These are phyloP conservation scores for Spea bombifrons DNA, from an alignment of 2,113 vertebrate genomes.

Conservation along the genomic window DNA sequence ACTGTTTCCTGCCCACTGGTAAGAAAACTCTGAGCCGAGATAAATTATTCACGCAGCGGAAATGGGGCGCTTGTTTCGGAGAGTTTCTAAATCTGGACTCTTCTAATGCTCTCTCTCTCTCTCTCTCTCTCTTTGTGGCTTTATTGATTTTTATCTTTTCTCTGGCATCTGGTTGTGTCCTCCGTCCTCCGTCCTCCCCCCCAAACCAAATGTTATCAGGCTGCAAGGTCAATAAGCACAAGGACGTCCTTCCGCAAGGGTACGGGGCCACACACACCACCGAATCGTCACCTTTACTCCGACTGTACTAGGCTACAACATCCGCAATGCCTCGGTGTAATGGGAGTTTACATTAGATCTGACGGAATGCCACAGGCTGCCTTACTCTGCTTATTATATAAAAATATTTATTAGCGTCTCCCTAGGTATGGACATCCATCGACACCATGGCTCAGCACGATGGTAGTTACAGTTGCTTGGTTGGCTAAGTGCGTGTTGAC, in stretches of 20 bases:
- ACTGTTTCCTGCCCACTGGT: slow-evolving; percentile 75
- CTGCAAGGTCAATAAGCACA: slow-evolving; percentile 59
- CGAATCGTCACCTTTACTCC: too few relatives aligned
- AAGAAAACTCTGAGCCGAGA: slow-evolving; percentile 70
- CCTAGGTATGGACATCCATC: too few relatives aligned
- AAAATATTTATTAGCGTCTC: too few relatives aligned
- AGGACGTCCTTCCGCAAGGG: background rate
- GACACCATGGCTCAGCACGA: too few relatives aligned
- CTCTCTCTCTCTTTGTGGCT: slow-evolving; percentile 28
- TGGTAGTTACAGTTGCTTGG: too few relatives aligned
- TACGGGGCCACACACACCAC: too few relatives aligned
- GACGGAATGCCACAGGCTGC: too few relatives aligned
- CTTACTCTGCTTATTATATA: too few relatives aligned
- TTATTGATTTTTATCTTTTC: slow-evolving; percentile 8
- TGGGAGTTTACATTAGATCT: too few relatives aligned
- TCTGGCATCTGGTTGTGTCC: slow-evolving; percentile 18
- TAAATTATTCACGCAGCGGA: slow-evolving; percentile 78
- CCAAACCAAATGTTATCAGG: slow-evolving; percentile 15
- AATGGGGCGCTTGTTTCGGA: slow-evolving; percentile 64
- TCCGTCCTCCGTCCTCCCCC: slow-evolving; percentile 37
- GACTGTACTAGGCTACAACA: too few relatives aligned
- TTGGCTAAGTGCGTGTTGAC: too few relatives aligned
- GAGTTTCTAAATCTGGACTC: slow-evolving; percentile 61
- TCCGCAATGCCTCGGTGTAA: too few relatives aligned
- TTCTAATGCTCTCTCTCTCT: slow-evolving; percentile 49